Base-by-base conservation (phyloP, 2,888 invertebrate species). In the Agonum fuliginosum region DNA sequence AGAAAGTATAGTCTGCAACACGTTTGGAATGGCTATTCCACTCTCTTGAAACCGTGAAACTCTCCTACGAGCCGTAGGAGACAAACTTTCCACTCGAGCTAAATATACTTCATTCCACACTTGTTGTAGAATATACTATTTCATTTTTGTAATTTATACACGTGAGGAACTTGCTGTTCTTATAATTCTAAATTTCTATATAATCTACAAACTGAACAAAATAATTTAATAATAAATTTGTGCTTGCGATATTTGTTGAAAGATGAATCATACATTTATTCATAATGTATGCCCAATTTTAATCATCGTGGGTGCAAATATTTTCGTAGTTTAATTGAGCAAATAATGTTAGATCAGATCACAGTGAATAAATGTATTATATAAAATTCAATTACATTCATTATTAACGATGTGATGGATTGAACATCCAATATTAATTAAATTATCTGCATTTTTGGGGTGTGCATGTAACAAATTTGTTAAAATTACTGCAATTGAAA, bases 371-470 rank as follows among this genome's bases (percentile, higher is more conserved):
- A 62, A 62, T 62, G 30, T 62, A 62, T 30, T 62, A 30, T 62
- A 62, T 14, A 30, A 62, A 62, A 62, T 30, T 27, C 19, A 62
- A 30, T 62, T 62, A 62, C 4, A 62, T 62, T 30, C 6, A 30
- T 62, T 62, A 62, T 62, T 62, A 20, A 54, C 24, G 54, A 54
- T 62, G 14, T 62, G 14, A 62, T 62, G 27, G 58, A 27, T 62
- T 54, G 24, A 24, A 3, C 14, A 30, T 62, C 14, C 27, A 62
- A 30, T 19, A 30, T 62, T 62, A 62, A 62, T 62, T 62, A 14
- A 62, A 27, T 62, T 62, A 62, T 27, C 54, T 14, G 4, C 6
- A 27, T 62, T 34, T 62, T 62, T 62, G 24, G 24, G 3, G n/a
- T 1, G 22, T 54, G 19, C 20, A 48, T 17, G 10, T 17, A 2